A percentile compares a stretch with the other conserved stretches of the same genome.
Conservation (phyloP, 2,797 vertebrate species). For the Halcyon leucocephala region DNA sequence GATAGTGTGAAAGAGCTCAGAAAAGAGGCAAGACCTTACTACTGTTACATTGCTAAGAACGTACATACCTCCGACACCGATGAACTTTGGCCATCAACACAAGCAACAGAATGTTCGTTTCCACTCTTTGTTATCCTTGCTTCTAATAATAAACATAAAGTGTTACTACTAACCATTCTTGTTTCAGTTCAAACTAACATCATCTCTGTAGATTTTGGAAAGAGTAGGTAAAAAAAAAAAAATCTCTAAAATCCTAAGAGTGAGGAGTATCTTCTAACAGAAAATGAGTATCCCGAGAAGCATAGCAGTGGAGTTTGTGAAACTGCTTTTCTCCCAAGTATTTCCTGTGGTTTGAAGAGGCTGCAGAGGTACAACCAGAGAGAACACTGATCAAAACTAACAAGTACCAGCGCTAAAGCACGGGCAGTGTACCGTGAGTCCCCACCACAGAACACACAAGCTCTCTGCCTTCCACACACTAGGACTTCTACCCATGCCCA, state of each 20-base stretch:
- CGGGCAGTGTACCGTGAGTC: rapidly evolving
- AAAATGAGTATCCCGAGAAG: neutral
- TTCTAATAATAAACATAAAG: conserved; percentile 29
- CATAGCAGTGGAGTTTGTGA: neutral
- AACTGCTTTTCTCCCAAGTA: neutral
- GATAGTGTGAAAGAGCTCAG: neutral
- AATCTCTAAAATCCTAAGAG: neutral
- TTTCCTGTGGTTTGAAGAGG: neutral
- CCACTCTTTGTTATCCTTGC: neutral
- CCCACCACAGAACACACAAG: neutral
- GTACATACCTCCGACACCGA: conserved; percentile 65
- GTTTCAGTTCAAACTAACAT: neutral
- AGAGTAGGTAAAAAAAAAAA: neutral
- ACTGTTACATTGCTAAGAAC: neutral
- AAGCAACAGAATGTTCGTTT: conserved; percentile 4
- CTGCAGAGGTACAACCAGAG: neutral
- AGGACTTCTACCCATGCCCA: neutral
- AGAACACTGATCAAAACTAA: neutral
- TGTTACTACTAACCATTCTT: neutral
- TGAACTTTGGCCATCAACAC: conserved; percentile 20
- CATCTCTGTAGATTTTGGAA: neutral
- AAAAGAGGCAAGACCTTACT: neutral
- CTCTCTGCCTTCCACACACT: neutral
- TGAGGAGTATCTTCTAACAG: neutral
- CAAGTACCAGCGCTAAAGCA: neutral